These are phyloP conservation scores for Balanococcus diminutus DNA, from an alignment of 2,888 invertebrate genomes.

Conservation along the genomic window DNA sequence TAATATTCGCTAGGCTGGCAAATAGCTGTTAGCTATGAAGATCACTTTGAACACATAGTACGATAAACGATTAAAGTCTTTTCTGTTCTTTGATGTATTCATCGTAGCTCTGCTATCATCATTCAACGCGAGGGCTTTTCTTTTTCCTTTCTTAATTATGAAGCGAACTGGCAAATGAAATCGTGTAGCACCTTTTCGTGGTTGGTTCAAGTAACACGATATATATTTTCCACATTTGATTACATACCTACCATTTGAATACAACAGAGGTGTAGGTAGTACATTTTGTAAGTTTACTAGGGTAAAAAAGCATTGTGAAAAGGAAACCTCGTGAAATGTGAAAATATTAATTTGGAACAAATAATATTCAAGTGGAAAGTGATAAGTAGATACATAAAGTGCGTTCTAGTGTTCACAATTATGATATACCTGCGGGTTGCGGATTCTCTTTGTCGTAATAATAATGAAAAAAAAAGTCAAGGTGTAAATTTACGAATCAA, in stretches of 20 bases:
- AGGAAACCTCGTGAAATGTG: neutral
- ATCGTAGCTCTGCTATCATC: neutral
- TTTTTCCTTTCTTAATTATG: conserved; percentile 15
- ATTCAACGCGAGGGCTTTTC: conserved; percentile 19
- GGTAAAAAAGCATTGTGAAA: conserved; percentile 8
- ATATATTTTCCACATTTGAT: neutral
- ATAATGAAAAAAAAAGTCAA: neutral
- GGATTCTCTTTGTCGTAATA: too few species aligned
- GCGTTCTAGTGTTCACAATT: neutral
- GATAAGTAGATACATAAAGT: neutral
- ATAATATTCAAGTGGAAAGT: neutral
- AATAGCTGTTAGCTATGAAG: conserved; percentile 19
- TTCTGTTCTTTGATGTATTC: conserved; percentile 34
- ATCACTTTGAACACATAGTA: conserved; percentile 7
- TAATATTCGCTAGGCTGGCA: conserved; percentile 25
- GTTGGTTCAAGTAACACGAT: neutral
- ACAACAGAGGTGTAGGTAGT: neutral
- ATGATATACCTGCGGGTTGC: neutral
- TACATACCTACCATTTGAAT: neutral
- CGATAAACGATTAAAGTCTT: conserved; percentile 31
- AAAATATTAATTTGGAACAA: neutral
- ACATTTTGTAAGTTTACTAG: neutral
- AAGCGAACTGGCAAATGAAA: neutral
- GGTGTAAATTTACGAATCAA: conserved; percentile 1
- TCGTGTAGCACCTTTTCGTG: conserved; percentile 8